Percentiles rank a stretch among this genome's conserved stretches.
phyloP scores from a whole-genome alignment of 2,113 vertebrate genomes.

The Reinhardtius hippoglossoides region DNA sequence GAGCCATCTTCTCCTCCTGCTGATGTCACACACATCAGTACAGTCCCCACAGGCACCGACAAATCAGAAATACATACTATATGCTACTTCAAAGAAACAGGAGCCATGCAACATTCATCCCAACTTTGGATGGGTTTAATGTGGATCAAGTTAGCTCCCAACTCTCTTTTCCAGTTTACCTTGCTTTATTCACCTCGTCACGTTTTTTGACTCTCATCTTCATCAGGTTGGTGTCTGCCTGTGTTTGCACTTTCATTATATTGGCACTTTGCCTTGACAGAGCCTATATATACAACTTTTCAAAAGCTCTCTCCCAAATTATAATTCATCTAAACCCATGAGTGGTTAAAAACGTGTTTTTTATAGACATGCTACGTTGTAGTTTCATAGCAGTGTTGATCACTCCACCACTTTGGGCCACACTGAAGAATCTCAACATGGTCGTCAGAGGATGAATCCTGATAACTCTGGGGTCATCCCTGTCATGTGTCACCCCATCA shows the following conservation, averaged over 20 bases:
- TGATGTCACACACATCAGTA: slow-evolving; percentile 13
- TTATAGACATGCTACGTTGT: no score
- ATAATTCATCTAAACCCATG: no score
- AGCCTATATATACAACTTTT: no score
- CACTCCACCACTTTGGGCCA: no score
- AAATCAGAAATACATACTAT: neutral
- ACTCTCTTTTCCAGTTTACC: neutral
- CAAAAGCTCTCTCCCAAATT: no score
- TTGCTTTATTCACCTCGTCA: slow-evolving; percentile 1
- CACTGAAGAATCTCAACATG: neutral
- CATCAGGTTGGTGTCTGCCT: neutral
- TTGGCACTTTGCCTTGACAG: neutral
- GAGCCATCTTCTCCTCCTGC: slow-evolving; percentile 6
- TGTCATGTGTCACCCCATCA: no score
- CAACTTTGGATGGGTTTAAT: neutral
- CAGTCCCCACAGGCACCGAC: slow-evolving; percentile 1
- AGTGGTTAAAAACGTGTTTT: no score
- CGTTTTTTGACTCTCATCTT: no score
- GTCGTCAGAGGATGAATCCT: slow-evolving; percentile 1
- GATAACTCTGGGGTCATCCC: neutral
- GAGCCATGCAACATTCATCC: neutral
- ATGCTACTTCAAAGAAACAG: neutral
- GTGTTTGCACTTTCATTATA: neutral
- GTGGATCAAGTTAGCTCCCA: neutral
- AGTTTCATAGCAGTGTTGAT: no score